Evolutionary conservation across 2,888 invertebrate species (phyloP), one percentile per base, ranked within the genome.

Genomic region (Hyposoter dolosus): DNA sequence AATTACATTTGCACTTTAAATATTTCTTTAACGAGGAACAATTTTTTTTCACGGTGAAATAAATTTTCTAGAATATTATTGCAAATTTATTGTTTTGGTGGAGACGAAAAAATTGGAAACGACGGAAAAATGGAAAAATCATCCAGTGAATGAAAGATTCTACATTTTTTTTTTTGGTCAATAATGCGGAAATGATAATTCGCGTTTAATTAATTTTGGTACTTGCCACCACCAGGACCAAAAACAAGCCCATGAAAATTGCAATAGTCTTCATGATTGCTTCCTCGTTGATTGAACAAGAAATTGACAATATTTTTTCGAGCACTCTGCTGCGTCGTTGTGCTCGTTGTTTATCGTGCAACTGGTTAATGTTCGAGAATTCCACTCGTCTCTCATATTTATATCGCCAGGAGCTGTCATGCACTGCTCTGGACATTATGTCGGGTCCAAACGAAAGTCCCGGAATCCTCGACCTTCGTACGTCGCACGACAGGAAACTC

Each of bases 401-500:
- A 84, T 84, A 84, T 84, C 40, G 68, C 53, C 84, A 69, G 47
- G 50, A 71, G 47, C 45, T 40, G 17, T 82, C 63, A 63, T 69
- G 63, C 28, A 47, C 19, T 47, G 19, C 35, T 60, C 32, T 12
- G 45, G 43, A 71, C 60, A 76, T 69, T 69, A 60, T 60, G n/a
- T 60, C 32, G 19, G 72, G 5, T 23, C 23, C 74, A 45, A 45
- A 47, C 10, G n/a, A 56, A 43, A 78, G 50, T 35, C 50, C 35
- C 45, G 19, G 76, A 56, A 66, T 77, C 74, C 19, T 77, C 82
- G 75, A 65, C 75, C 75, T 75, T 82, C 68, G 47, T 56, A 53
- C 28, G 43, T 40, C 23, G 74, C 77, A 85, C 82, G 82, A 85
- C 82, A 75, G 85, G 85, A 82, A 85, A 76, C 71, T 23, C 66